These are phyloP conservation scores for Drosophila elegans DNA, from an alignment of 1,140 invertebrate genomes.

Conservation along the genomic window DNA sequence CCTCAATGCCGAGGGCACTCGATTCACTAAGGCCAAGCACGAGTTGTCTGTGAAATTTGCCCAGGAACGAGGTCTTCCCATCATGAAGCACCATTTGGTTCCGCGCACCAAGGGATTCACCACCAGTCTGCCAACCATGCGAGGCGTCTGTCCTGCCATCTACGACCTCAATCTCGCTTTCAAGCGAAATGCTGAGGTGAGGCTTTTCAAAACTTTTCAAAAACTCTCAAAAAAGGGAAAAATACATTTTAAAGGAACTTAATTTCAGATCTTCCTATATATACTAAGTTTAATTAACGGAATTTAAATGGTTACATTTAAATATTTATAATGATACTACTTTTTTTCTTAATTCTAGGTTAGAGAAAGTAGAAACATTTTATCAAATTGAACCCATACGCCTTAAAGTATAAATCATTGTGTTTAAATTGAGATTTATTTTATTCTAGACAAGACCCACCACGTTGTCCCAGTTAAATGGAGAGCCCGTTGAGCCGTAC, in stretches of 20 bases:
- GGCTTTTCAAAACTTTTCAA: too few species aligned
- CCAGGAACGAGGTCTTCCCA: slow-evolving; percentile 92
- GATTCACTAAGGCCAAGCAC: slow-evolving; percentile 95
- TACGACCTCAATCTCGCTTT: slow-evolving; percentile 94
- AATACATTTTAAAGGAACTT: too few species aligned
- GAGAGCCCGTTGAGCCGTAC: slow-evolving; percentile 90
- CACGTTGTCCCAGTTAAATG: slow-evolving; percentile 92
- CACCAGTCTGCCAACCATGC: slow-evolving; percentile 89
- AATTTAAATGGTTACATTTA: too few species aligned
- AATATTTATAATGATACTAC: too few species aligned
- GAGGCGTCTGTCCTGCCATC: slow-evolving; percentile 91
- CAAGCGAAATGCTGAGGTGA: slow-evolving; percentile 86
- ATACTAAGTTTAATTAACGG: too few species aligned
- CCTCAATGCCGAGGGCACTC: slow-evolving; percentile 96
- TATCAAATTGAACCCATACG: too few species aligned
- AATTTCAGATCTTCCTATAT: too few species aligned
- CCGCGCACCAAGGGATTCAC: slow-evolving; percentile 97
- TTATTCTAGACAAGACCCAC: slow-evolving; percentile 87
- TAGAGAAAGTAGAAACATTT: too few species aligned
- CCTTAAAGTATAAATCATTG: too few species aligned
- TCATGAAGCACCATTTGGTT: slow-evolving; percentile 95
- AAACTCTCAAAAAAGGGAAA: too few species aligned
- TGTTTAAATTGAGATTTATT: slow-evolving; percentile 27
- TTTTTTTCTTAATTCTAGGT: too few species aligned
- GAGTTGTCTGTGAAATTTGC: slow-evolving; percentile 95